Evolutionary conservation across 2,797 vertebrate species (phyloP).

Genomic region (Vultur gryphus): DNA sequence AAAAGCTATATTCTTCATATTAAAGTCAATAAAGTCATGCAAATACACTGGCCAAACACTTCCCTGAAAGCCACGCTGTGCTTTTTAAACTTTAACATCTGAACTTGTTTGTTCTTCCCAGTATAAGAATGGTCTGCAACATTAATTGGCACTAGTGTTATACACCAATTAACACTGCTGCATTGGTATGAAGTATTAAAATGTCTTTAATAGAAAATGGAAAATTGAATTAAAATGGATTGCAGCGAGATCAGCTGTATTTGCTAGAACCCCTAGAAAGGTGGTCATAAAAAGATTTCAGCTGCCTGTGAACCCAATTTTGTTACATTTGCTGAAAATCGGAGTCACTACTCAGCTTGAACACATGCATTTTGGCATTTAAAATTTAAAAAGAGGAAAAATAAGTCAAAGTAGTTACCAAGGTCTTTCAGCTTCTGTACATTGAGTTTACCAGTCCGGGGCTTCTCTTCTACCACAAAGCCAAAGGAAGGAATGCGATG

Average conservation of each 20-base stretch:
- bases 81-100: not conserved
- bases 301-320: not conserved
- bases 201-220: rapidly evolving
- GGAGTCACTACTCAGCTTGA: not conserved
- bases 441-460: slow-evolving; percentile 83
- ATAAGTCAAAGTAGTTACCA: slow-evolving; percentile 66
- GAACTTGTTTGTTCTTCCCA: too few relatives aligned
- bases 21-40: not conserved
- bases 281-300: not conserved
- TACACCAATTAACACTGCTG: too few relatives aligned
- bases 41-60: rapidly evolving
- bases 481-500: slow-evolving; percentile 93
- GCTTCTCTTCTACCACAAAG: slow-evolving; percentile 84
- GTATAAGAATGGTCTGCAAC: rapidly evolving
- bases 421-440: slow-evolving; percentile 83
- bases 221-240: rapidly evolving
- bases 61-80: not conserved
- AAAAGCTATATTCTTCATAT: rapidly evolving
- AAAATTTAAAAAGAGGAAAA: not conserved
- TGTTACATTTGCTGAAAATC: not conserved
- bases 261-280: rapidly evolving
- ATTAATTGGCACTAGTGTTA: rapidly evolving
- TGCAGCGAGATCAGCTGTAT: rapidly evolving
- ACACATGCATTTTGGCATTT: not conserved
- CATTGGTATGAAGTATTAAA: rapidly evolving